These are phyloP conservation scores for Falco columbarius DNA, from an alignment of 2,797 vertebrate species.

Conservation along the genomic window DNA sequence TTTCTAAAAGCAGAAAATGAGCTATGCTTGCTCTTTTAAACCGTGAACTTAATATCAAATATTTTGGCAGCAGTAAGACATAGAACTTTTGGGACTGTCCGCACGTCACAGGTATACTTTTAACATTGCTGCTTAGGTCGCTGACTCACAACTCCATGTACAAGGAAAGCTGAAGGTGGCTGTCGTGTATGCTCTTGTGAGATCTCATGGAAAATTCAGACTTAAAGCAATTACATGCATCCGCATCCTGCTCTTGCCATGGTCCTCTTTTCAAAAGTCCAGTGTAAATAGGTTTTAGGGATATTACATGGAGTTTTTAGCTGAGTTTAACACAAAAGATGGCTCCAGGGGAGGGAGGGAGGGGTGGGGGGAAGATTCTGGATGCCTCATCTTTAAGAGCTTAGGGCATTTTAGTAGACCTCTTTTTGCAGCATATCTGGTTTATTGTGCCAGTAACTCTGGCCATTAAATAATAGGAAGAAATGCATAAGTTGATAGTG, in stretches of 20 bases:
- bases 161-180: neutral
- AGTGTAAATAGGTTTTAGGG: neutral
- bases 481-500: neutral
- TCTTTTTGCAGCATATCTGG: neutral
- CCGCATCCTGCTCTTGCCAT: neutral
- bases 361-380: neutral
- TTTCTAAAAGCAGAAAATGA: neutral
- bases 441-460: neutral
- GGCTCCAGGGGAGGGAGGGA: no score
- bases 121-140: neutral
- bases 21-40: neutral
- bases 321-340: neutral
- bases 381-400: neutral
- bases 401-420: neutral
- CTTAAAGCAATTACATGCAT: neutral
- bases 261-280: accelerated
- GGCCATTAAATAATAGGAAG: neutral
- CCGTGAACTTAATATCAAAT: neutral
- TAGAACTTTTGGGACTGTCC: no score
- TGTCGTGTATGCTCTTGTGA: neutral
- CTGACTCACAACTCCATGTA: neutral
- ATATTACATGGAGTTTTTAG: neutral
- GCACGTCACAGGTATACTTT: neutral
- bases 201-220: neutral
- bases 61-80: neutral